These are phyloP conservation scores for Podarcis siculus DNA, from an alignment of 2,797 vertebrate genomes.

Conservation along the genomic window DNA sequence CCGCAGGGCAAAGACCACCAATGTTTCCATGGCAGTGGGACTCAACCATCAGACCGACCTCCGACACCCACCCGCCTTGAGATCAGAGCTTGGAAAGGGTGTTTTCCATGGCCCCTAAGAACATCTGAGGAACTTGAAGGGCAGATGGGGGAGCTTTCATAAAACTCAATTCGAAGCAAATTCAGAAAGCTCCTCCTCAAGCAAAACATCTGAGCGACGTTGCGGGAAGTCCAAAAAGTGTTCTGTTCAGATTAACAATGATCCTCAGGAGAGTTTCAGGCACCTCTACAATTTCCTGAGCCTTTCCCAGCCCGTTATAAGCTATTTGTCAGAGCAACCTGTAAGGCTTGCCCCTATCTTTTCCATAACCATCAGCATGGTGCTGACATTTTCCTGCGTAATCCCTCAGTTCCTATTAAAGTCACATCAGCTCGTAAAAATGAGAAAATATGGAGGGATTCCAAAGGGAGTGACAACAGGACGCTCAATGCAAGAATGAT, in stretches of 20 bases:
- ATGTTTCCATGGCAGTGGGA: too few relatives aligned
- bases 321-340: conserved; percentile 13
- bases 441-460: conserved; percentile 34
- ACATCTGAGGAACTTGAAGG: not conserved
- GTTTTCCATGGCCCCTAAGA: not conserved
- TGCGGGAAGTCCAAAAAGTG: not conserved
- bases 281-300: not conserved
- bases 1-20: too few relatives aligned
- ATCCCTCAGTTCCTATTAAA: conserved; percentile 35
- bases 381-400: conserved; percentile 23
- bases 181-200: not conserved
- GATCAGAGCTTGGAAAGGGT: too few relatives aligned
- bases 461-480: conserved; percentile 28
- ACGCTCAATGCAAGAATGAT: conserved; percentile 36
- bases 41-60: too few relatives aligned
- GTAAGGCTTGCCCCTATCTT: not conserved
- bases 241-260: not conserved
- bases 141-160: not conserved
- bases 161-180: not conserved
- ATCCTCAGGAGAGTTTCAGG: not conserved
- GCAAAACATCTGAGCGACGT: not conserved
- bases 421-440: conserved; percentile 49
- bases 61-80: too few relatives aligned
- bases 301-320: not conserved
- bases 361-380: not conserved